These are phyloP conservation scores for Dicyrtoma fusca DNA, from an alignment of 2,888 invertebrate genomes.

Conservation along the genomic window DNA sequence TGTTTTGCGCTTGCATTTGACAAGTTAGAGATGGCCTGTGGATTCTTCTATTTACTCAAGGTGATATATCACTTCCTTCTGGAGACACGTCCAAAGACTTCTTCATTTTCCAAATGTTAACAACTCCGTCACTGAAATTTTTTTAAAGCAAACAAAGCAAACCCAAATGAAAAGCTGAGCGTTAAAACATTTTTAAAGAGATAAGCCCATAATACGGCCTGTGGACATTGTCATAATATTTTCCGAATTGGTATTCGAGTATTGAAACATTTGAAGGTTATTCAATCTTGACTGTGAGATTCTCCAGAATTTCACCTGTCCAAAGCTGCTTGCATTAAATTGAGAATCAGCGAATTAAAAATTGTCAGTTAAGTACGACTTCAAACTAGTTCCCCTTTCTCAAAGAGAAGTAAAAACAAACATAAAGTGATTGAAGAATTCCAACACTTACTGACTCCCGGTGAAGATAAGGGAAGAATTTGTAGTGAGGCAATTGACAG, in stretches of 20 bases:
- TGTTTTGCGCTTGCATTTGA: no score
- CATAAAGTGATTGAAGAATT: neutral
- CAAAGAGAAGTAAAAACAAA: conserved; percentile 1
- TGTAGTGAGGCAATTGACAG: conserved; percentile 37
- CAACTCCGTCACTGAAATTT: conserved; percentile 22
- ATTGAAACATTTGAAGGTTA: conserved; percentile 27
- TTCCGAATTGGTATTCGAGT: neutral
- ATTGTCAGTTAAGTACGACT: neutral
- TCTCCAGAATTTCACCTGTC: conserved; percentile 41
- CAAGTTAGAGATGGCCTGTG: no score
- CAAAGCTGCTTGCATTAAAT: conserved; percentile 39
- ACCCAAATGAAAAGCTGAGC: neutral
- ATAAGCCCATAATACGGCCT: conserved; percentile 28
- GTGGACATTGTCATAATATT: conserved; percentile 49
- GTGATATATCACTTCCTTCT: conserved; percentile 24
- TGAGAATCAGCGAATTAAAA: neutral
- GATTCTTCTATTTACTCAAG: conserved; percentile 3
- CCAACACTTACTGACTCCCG: conserved; percentile 41
- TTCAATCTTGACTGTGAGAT: conserved; percentile 34
- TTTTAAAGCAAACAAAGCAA: conserved; percentile 2
- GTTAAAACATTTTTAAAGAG: conserved; percentile 7
- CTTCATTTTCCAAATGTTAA: conserved; percentile 25
- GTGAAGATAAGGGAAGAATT: conserved; percentile 43
- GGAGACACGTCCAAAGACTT: conserved; percentile 18
- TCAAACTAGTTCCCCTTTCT: neutral